Conservation (phyloP, 2,113 vertebrate genomes). For the Rhipidura dahli region DNA sequence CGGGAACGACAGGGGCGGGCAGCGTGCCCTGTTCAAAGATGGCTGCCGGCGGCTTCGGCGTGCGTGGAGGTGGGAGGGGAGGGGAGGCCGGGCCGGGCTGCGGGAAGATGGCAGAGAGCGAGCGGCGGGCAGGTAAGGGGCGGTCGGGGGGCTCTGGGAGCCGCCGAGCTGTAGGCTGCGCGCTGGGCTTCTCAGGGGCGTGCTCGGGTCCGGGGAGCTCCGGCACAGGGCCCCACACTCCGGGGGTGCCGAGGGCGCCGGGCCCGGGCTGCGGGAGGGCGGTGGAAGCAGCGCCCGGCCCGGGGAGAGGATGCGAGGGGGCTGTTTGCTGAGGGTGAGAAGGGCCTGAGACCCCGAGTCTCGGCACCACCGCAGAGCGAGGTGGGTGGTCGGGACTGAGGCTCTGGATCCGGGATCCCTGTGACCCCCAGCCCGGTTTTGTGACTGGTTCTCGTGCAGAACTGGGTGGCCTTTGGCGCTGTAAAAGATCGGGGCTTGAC, state of each 20-base stretch:
- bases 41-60: neutral
- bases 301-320: neutral
- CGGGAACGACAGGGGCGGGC: fast-evolving
- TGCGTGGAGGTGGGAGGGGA: constrained; percentile 50
- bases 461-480: neutral
- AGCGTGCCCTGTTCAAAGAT: neutral
- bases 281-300: neutral
- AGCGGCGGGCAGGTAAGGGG: constrained; percentile 71
- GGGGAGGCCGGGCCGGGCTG: constrained; percentile 6
- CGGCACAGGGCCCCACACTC: neutral
- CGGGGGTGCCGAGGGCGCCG: neutral
- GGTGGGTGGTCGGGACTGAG: neutral
- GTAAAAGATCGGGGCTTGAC: neutral
- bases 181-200: neutral
- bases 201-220: neutral
- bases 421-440: fast-evolving
- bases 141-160: neutral
- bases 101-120: constrained; percentile 82
- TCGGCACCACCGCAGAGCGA: neutral
- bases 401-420: neutral
- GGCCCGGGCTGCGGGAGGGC: neutral
- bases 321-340: neutral
- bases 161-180: neutral
- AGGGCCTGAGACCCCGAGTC: too few relatives aligned
- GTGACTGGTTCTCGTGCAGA: neutral